Percentiles rank a stretch among this genome's conserved stretches.
phyloP scores from a whole-genome alignment of 2,888 invertebrate species.

The Tenthredo notha region DNA sequence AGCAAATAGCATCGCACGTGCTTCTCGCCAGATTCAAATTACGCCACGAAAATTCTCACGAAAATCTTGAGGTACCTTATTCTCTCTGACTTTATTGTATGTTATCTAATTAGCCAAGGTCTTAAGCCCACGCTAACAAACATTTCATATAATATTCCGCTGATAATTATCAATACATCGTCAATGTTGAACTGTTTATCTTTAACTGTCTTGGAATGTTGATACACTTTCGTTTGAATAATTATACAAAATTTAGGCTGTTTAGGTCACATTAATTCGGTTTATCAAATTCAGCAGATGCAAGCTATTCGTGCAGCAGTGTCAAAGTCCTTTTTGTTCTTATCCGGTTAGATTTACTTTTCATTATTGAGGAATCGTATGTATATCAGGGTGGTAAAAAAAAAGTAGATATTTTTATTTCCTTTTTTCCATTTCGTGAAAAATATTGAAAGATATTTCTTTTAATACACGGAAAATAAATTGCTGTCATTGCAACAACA shows the following conservation, averaged over 20 bases:
- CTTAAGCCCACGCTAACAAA: not conserved
- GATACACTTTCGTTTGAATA: not conserved
- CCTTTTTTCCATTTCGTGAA: no score
- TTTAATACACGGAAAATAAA: no score
- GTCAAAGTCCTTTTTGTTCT: not conserved
- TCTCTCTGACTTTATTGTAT: not conserved
- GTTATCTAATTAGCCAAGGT: not conserved
- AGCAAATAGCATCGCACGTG: constrained; percentile 1
- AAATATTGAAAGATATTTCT: no score
- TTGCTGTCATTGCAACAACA: no score
- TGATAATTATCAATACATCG: not conserved
- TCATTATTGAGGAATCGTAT: not conserved
- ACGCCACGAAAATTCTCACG: not conserved
- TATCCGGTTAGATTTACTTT: not conserved
- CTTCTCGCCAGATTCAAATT: not conserved
- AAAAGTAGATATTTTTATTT: no score
- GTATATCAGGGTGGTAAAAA: no score
- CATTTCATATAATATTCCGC: not conserved
- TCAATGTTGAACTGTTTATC: not conserved
- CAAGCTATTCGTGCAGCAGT: not conserved
- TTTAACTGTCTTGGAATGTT: not conserved
- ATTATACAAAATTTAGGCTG: not conserved
- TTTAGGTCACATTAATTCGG: not conserved
- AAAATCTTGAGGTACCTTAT: not conserved
- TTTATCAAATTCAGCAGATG: not conserved